These are phyloP conservation scores for Talpa occidentalis DNA, from an alignment of 2,113 vertebrate species.

Conservation along the genomic window DNA sequence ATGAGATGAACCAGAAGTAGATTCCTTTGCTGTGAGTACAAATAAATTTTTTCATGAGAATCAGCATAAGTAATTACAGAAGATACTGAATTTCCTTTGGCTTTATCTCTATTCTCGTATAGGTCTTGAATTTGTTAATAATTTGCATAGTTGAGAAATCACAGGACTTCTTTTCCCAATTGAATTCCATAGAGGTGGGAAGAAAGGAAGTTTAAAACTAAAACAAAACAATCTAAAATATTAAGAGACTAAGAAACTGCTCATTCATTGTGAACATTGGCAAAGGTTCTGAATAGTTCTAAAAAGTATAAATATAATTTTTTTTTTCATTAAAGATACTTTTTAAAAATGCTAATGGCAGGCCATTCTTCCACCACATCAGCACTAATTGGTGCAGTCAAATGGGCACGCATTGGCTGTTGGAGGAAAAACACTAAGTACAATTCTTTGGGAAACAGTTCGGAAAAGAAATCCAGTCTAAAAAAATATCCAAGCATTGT, in stretches of 20 bases:
- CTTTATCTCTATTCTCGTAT: constrained; percentile 27
- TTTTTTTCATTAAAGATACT: too few species aligned
- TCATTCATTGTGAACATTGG: not conserved
- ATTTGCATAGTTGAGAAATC: constrained; percentile 9
- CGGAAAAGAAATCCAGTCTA: not conserved
- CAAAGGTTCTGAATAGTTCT: constrained; percentile 18
- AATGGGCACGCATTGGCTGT: not conserved
- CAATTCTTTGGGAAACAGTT: not conserved
- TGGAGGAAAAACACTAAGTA: not conserved
- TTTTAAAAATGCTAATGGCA: too few species aligned
- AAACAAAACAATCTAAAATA: constrained; percentile 29
- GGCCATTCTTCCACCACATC: not conserved
- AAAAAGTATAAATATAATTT: not conserved
- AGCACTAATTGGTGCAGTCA: not conserved
- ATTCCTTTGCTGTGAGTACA: not conserved
- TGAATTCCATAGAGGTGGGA: not conserved
- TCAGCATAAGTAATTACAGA: constrained; percentile 17
- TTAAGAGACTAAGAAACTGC: constrained; percentile 34
- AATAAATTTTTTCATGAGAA: constrained; percentile 31
- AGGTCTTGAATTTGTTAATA: not conserved
- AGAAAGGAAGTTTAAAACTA: not conserved
- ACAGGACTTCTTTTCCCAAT: not conserved
- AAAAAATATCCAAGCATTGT: constrained; percentile 41
- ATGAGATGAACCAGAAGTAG: not conserved
- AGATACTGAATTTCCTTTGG: not conserved